Percentiles rank a stretch among this genome's conserved stretches.
Conservation (phyloP, 1,140 invertebrate species). For the Argopecten irradians region DNA sequence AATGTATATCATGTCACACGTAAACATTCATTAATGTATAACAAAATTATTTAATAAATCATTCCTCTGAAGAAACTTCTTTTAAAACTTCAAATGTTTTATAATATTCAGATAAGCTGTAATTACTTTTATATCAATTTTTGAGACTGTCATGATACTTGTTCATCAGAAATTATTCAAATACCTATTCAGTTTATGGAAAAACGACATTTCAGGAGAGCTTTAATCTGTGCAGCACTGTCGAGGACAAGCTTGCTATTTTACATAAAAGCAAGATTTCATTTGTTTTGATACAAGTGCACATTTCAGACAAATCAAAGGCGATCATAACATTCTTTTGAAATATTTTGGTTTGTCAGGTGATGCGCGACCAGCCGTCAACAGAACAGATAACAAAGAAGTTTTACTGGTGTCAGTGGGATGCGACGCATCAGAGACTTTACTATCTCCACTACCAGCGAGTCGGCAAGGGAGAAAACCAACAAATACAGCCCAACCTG, state of each 20-base stretch:
- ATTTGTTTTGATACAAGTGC: not conserved
- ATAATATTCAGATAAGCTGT: too few relatives aligned
- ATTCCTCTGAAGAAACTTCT: too few relatives aligned
- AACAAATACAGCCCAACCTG: slow-evolving; percentile 43
- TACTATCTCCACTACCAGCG: slow-evolving; percentile 66
- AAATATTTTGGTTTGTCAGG: slow-evolving; percentile 58
- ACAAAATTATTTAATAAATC: too few relatives aligned
- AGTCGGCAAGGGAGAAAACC: slow-evolving; percentile 36
- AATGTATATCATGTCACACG: too few relatives aligned
- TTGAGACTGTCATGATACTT: too few relatives aligned
- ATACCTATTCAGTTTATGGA: too few relatives aligned
- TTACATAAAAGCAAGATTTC: not conserved
- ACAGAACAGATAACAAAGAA: slow-evolving; percentile 69
- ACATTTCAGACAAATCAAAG: not conserved
- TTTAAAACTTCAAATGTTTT: too few relatives aligned
- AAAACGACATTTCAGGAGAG: too few relatives aligned
- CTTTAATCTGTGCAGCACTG: too few relatives aligned
- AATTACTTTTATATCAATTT: too few relatives aligned
- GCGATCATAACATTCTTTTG: not conserved
- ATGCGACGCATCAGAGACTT: slow-evolving; percentile 63
- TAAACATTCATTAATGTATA: too few relatives aligned
- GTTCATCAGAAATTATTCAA: too few relatives aligned
- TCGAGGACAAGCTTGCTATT: not conserved
- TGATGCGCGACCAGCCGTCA: slow-evolving; percentile 71
- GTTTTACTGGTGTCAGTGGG: slow-evolving; percentile 75